Evolutionary conservation across 2,888 invertebrate species (phyloP).

Genomic region (Phortica magna): DNA sequence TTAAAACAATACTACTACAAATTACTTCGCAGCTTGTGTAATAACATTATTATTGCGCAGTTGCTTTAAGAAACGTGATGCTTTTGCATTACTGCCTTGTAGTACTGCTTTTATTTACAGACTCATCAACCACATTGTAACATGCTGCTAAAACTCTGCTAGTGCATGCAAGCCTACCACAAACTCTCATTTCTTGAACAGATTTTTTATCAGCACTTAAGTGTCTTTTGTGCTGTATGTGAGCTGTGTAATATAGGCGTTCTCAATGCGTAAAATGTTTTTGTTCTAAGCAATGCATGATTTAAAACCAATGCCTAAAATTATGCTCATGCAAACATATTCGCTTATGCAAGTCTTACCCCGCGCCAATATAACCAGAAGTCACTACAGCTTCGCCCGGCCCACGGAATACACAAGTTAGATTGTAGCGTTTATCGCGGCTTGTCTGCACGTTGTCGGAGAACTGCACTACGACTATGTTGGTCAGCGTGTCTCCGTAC

Average conservation of each 20-base stretch:
- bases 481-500: slow-evolving; percentile 96
- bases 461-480: slow-evolving; percentile 95
- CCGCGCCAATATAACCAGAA: slow-evolving; percentile 94
- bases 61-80: too few relatives aligned
- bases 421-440: slow-evolving; percentile 92
- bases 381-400: slow-evolving; percentile 96
- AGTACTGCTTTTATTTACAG: too few relatives aligned
- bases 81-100: too few relatives aligned
- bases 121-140: too few relatives aligned
- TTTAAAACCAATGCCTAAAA: slow-evolving; percentile 33
- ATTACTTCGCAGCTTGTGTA: too few relatives aligned
- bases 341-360: slow-evolving; percentile 80
- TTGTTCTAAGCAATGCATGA: not conserved
- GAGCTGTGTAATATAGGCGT: not conserved
- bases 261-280: slow-evolving; percentile 1
- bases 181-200: too few relatives aligned
- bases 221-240: too few relatives aligned
- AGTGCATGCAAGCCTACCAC: too few relatives aligned
- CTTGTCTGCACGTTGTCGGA: slow-evolving; percentile 95
- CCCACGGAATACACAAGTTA: slow-evolving; percentile 94
- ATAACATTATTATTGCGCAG: too few relatives aligned
- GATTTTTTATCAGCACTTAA: too few relatives aligned
- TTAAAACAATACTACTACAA: too few relatives aligned
- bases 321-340: slow-evolving; percentile 37
- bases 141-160: too few relatives aligned